Evolutionary conservation across 2,888 invertebrate genomes (phyloP), one percentile per base, ranked within the genome.

Genomic region (Harmothoe impar): DNA sequence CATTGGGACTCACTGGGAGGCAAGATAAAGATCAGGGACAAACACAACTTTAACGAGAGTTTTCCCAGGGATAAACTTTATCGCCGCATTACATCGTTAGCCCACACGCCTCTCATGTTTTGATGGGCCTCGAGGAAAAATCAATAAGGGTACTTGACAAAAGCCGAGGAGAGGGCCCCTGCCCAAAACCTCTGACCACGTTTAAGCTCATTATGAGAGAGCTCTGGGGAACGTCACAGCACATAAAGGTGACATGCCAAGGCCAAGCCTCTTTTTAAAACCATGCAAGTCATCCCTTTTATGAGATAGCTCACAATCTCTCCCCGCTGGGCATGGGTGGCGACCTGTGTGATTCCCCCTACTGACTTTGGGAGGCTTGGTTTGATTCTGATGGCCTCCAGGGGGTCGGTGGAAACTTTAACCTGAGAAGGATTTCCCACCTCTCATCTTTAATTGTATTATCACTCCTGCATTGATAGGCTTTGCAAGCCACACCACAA

Each of bases 1-100:
- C 62, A 62, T 3, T 15, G 3, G 62, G n/a, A 20, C 43, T 43
- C 43, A 3, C 43, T 7, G 54, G 15, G 23, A 20, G n/a, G 15
- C 62, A 62, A 62, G n/a, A 62, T n/a, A 62, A 62, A 20, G n/a
- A 62, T n/a, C 23, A n/a, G n/a, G 62, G 20, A n/a, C 62, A n/a
- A 62, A 20, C 62, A 62, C 3, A 62, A 62, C 62, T 62, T 62
- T 62, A n/a, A 62, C n/a, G 62, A 62, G 62, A 62, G 62, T 20
- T 62, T 62, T 20, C 62, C 62, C 25, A 43, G 43, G 72, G 72
- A 72, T 72, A 72, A 72, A 72, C 72, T 72, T 72, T 68, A 68
- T 68, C n/a, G 68, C n/a, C 68, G n/a, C 68, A n/a, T 68, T n/a
- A 72, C 72, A 15, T 62, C 62, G 62, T 72, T 72, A 72, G 5